These are phyloP conservation scores for Calypte anna DNA, from an alignment of 2,113 vertebrate species.

Conservation along the genomic window DNA sequence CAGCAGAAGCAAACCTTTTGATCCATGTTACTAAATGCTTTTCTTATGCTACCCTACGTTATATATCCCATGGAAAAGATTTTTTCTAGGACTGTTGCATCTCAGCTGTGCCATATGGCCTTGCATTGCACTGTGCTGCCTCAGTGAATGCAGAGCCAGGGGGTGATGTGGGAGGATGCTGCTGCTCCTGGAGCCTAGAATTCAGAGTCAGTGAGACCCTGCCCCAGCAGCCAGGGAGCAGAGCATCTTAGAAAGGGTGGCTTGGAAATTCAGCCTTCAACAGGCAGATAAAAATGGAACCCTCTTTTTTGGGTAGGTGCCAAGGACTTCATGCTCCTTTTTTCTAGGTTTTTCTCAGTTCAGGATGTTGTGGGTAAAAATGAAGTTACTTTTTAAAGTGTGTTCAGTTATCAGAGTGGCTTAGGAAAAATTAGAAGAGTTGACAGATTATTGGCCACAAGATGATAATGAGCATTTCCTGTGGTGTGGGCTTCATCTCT, in stretches of 20 bases:
- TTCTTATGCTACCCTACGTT: not conserved
- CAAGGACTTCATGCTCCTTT: not conserved
- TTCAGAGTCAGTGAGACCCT: not conserved
- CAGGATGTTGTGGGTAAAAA: not conserved
- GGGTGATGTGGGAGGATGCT: fast-evolving
- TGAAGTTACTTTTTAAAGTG: not conserved
- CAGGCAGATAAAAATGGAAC: fast-evolving
- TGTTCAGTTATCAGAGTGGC: not conserved
- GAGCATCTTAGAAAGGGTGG: not conserved
- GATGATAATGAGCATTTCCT: not conserved
- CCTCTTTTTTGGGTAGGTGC: not conserved
- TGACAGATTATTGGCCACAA: not conserved
- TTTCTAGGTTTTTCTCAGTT: not conserved
- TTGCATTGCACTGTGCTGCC: not conserved
- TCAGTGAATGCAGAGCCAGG: not conserved
- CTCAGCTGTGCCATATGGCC: not conserved
- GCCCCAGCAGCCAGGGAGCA: not conserved
- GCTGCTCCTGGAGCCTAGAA: fast-evolving
- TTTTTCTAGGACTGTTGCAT: not conserved
- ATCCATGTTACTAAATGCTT: not conserved
- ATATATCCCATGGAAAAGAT: not conserved
- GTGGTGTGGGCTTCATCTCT: not conserved
- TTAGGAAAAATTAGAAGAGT: not conserved
- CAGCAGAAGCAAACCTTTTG: not conserved
- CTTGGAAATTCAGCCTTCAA: not conserved